phyloP scores from a whole-genome alignment of 2,797 vertebrate genomes.

The Sebastes oblongus region DNA sequence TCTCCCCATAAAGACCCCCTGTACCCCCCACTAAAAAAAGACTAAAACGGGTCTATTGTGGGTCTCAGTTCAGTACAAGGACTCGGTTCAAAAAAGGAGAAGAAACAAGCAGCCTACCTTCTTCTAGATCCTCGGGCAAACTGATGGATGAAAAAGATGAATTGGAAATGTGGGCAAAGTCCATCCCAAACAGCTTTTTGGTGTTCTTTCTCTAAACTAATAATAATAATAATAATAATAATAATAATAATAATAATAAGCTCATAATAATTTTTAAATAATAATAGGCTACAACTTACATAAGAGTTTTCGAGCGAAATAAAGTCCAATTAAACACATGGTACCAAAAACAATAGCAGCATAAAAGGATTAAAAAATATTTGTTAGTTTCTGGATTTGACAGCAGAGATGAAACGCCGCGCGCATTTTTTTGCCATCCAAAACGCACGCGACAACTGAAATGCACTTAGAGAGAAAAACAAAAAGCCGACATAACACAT shows the following conservation, averaged over 20 bases:
- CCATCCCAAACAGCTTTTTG: conserved; percentile 40
- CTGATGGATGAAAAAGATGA: conserved; percentile 32
- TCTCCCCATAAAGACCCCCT: too few relatives aligned
- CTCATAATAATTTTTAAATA: neutral
- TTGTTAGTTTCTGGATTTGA: neutral
- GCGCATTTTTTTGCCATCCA: neutral
- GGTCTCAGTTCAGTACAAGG: neutral
- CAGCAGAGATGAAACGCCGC: neutral
- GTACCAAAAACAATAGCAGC: neutral
- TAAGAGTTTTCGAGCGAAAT: neutral
- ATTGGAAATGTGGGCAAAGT: conserved; percentile 34
- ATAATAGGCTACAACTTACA: neutral
- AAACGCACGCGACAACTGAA: neutral
- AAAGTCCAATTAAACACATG: neutral
- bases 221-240: neutral
- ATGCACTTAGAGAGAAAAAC: neutral
- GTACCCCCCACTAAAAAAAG: too few relatives aligned
- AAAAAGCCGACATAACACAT: neutral
- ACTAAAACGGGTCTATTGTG: too few relatives aligned
- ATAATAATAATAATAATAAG: neutral
- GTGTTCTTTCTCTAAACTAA: neutral
- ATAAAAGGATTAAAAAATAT: neutral
- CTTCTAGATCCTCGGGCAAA: conserved; percentile 1
- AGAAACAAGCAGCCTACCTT: conserved; percentile 39
- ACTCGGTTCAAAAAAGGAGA: neutral